Evolutionary conservation across 2,888 invertebrate species (phyloP).

Genomic region (Acanthococcus lagerstroemiae): DNA sequence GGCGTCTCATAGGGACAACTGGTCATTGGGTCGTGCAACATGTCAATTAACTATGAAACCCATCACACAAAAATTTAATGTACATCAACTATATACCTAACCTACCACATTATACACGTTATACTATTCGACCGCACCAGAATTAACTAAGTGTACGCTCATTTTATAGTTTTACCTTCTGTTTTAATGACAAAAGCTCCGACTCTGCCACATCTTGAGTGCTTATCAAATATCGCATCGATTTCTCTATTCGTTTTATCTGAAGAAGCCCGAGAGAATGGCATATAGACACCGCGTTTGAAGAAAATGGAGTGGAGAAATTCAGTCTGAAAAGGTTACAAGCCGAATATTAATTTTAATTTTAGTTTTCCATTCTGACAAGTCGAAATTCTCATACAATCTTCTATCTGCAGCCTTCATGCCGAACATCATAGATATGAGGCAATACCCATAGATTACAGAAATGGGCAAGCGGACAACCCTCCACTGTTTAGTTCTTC

Average conservation of each 20-base stretch:
- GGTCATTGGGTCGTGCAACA: slow-evolving; percentile 87
- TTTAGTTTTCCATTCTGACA: not conserved
- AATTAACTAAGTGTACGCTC: too few species aligned
- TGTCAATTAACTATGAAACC: slow-evolving; percentile 45
- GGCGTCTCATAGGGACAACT: slow-evolving; percentile 70
- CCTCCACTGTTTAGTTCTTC: too few species aligned
- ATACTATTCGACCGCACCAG: too few species aligned
- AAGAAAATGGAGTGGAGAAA: slow-evolving; percentile 91
- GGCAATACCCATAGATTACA: too few species aligned
- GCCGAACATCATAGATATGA: too few species aligned
- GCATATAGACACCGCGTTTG: slow-evolving; percentile 92
- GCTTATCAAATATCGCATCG: slow-evolving; percentile 70
- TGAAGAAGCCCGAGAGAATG: slow-evolving; percentile 66
- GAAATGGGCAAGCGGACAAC: too few species aligned
- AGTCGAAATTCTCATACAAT: not conserved
- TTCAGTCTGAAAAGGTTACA: slow-evolving; percentile 54
- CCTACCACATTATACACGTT: too few species aligned
- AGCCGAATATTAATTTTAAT: not conserved
- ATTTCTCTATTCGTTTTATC: slow-evolving; percentile 70
- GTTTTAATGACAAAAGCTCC: too few species aligned
- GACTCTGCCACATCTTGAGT: too few species aligned
- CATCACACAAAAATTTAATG: not conserved
- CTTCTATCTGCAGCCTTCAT: too few species aligned
- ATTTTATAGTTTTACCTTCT: too few species aligned
- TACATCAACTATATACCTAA: too few species aligned